Evolutionary conservation across 2,797 vertebrate genomes (phyloP).

Genomic region (Onychomys torridus): DNA sequence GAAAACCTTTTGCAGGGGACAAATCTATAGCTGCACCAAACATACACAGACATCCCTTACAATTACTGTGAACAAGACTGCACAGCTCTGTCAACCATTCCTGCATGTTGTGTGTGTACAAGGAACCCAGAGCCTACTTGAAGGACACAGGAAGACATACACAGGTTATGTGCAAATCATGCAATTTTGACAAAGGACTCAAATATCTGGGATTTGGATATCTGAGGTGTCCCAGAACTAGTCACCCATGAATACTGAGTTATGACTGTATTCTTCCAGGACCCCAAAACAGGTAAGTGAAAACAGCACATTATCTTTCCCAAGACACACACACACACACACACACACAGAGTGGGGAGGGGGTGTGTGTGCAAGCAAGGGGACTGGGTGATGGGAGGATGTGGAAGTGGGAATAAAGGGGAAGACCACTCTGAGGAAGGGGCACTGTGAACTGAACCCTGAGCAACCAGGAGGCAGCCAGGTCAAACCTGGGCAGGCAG

Average conservation of each 20-base stretch:
- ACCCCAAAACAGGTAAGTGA: not conserved
- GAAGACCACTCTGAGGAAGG: not conserved
- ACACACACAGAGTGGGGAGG: too few species aligned
- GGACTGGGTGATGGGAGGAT: rapidly evolving
- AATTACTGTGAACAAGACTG: not conserved
- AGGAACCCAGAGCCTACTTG: not conserved
- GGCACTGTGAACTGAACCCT: not conserved
- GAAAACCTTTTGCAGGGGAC: not conserved
- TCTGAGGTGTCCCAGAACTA: too few species aligned
- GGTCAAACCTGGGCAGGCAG: rapidly evolving
- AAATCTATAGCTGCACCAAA: not conserved
- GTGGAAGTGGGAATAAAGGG: not conserved
- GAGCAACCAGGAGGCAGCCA: not conserved
- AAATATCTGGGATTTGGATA: not conserved
- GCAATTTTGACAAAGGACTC: not conserved
- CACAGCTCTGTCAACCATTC: not conserved
- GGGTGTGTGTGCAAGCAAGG: not conserved
- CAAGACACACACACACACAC: not conserved
- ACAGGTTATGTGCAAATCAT: not conserved
- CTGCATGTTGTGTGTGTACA: too few species aligned
- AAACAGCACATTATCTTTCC: not conserved
- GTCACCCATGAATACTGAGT: not conserved
- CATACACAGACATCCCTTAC: too few species aligned
- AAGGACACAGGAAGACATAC: not conserved
- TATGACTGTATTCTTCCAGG: not conserved